phyloP scores from a whole-genome alignment of 2,797 vertebrate genomes.

The Microhierax caerulescens region DNA sequence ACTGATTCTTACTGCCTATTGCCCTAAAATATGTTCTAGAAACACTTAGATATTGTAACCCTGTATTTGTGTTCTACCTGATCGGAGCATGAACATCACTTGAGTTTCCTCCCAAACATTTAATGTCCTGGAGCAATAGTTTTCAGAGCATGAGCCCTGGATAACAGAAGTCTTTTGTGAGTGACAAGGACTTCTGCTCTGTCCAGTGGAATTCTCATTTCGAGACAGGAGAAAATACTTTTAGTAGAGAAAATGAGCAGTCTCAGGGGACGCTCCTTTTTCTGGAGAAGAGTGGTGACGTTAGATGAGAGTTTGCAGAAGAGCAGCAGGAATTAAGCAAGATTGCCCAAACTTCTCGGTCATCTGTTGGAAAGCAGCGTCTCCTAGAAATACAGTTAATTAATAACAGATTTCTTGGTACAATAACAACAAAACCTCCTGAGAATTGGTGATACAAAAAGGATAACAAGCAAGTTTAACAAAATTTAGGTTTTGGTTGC shows the following conservation, averaged over 20 bases:
- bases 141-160: neutral
- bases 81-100: neutral
- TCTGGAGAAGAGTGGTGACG: neutral
- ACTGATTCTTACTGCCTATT: neutral
- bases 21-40: neutral
- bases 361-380: neutral
- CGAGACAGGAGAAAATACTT: neutral
- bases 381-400: neutral
- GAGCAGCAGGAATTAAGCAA: neutral
- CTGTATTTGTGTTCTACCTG: neutral
- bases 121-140: neutral
- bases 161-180: neutral
- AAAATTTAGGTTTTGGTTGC: neutral
- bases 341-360: neutral
- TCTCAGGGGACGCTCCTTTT: neutral
- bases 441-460: neutral
- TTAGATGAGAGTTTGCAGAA: neutral
- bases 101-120: neutral
- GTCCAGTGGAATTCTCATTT: neutral
- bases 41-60: neutral
- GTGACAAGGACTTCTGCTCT: neutral
- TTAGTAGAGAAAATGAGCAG: neutral
- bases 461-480: neutral
- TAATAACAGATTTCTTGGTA: neutral
- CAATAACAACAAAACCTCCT: neutral